Base-by-base conservation (phyloP, 2,797 vertebrate genomes). In the Gadopsis bispinosus region DNA sequence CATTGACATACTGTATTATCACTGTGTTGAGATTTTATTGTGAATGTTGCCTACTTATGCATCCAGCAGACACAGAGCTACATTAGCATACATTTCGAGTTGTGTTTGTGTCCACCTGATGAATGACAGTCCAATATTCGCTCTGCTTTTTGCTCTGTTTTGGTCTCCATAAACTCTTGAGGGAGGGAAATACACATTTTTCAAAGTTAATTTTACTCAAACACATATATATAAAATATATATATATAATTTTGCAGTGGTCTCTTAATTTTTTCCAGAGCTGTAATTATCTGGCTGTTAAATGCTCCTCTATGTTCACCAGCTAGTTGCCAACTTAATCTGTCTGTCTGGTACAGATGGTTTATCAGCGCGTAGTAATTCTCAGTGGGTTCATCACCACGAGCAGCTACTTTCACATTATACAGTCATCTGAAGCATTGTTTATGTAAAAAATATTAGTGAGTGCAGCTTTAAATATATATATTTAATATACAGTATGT, bases 381-480 rank as follows among this genome's bases (percentile, higher is more conserved):
- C 6, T 51, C 16, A 61, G 20, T 48, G 31, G 20, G 55, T 20
- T 45, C 29, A 69, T 41, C 0, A 13, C 39, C 55, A 29, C 12
- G 37, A 54, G 41, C 17, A 16, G 12, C 33, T 60, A 4, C 9
- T 19, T 61, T 65, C 1, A 7, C n/a, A 20, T 68, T 0, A 13
- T 3, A 17, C 22, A 22, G 4, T 14, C 11, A 14, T 50, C 22
- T 53, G 1, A 31, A 22, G 17, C 33, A 43, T 41, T 31, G 7
- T 19, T 65, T 68, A 56, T 39, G 12, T 54, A 10, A 41, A 56
- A 1, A 20, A 20, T 51, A 41, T 45, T 48, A 29, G 43, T 48
- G 7, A 11, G 9, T 50, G 17, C 31, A 65, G 41, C 63, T 69
- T 69, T 31, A 70, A 63, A 56, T 22, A 64, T 45, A 26, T 26